phyloP scores from a whole-genome alignment of 2,888 invertebrate genomes.

The Euproctis similis region DNA sequence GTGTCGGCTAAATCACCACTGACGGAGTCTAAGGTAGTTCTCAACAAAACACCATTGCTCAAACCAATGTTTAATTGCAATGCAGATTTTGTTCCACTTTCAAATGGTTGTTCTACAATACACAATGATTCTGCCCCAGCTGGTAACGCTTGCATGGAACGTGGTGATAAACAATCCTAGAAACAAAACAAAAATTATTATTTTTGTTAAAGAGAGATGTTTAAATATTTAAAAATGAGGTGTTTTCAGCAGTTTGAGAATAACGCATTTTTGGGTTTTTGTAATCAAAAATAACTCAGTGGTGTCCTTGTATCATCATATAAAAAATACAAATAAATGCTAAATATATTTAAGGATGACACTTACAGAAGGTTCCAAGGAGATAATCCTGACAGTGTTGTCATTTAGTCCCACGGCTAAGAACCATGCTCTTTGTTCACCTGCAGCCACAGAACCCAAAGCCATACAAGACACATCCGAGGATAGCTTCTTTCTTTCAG shows the following conservation, averaged over 20 bases:
- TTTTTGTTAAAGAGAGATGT: background rate
- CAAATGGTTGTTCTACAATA: constrained; percentile 89
- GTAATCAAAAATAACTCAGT: constrained; percentile 67
- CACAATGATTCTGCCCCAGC: constrained; percentile 97
- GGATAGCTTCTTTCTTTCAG: constrained; percentile 96
- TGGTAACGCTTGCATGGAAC: constrained; percentile 97
- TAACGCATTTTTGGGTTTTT: constrained; percentile 71
- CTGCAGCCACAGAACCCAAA: constrained; percentile 93
- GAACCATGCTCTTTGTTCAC: constrained; percentile 96
- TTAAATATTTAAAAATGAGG: background rate
- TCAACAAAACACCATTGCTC: constrained; percentile 94
- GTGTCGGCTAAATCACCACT: constrained; percentile 98
- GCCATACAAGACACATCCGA: constrained; percentile 99
- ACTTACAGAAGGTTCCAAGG: constrained; percentile 91
- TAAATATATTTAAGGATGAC: background rate
- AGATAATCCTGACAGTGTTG: constrained; percentile 97
- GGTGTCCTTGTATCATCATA: constrained; percentile 75
- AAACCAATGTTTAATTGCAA: constrained; percentile 97
- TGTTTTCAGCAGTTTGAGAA: constrained; percentile 53
- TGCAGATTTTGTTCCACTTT: constrained; percentile 81
- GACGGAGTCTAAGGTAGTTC: constrained; percentile 95
- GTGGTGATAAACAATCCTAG: constrained; percentile 93
- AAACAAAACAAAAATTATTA: constrained; percentile 13
- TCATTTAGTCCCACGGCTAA: constrained; percentile 96
- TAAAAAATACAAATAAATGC: background rate